Evolutionary conservation across 2,113 vertebrate genomes (phyloP), one percentile per base, ranked within the genome.

Genomic region (Pan paniscus): DNA sequence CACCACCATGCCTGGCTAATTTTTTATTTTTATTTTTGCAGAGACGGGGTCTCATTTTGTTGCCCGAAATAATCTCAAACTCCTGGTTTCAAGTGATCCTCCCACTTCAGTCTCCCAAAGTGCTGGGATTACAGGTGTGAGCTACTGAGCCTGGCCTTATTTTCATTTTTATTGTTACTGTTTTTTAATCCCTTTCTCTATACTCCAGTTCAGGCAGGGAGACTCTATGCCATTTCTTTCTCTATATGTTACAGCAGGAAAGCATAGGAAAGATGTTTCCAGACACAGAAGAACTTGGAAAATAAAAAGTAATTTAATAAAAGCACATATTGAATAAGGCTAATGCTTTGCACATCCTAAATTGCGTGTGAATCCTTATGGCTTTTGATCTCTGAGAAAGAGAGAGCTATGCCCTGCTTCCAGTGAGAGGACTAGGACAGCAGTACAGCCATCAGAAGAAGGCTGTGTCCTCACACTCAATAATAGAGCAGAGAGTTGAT

Each of bases 331-430:
- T 27, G 55, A 48, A 4, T n/a, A 80, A 67, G 68, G 55, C 8
- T 43, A 85, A 11, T 22, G 4, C 46, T 67, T 32, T 9, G 14
- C 16, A 48, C 3, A 38, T 13, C 9, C 46, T 3, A 7, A 32
- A 38, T 12, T 55, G 13, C 16, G 35, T 27, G 35, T 75, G 17
- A 2, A 16, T 55, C 48, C 10, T 10, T n/a, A 35, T 40, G n/a
- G 59, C 30, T 43, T 85, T 48, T 16, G 52, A 38, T 17, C 35
- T 25, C n/a, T 68, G 25, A 81, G 12, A 30, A 76, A 59, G 40
- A n/a, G 4, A 6, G 30, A 32, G 16, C 14, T 55, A 2, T 23
- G 67, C 9, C 10, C 8, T 89, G 22, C 0, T 10, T 6, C 1
- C 22, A 40, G 10, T 59, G 0, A 9, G 52, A 50, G 40, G 4